Evolutionary conservation across 2,797 vertebrate genomes (phyloP).

Genomic region (Crocidura indochinensis): DNA sequence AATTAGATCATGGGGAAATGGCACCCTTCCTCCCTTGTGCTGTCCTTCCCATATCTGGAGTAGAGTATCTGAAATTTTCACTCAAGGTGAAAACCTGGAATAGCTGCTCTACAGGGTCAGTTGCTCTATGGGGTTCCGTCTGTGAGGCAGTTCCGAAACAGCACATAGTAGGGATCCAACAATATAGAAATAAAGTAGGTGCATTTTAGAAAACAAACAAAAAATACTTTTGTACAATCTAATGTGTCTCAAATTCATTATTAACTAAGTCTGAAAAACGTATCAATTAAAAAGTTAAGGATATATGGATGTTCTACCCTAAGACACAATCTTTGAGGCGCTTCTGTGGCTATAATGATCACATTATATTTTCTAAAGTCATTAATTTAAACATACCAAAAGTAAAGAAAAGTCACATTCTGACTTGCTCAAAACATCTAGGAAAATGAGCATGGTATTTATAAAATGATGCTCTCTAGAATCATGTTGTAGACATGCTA

Average conservation of each 20-base stretch:
- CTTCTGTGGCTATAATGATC: background rate
- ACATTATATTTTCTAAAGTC: background rate
- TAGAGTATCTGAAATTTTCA: too few relatives aligned
- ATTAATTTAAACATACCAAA: background rate
- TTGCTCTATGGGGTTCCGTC: too few relatives aligned
- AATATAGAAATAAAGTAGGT: background rate
- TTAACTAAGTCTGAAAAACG: background rate
- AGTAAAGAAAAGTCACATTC: background rate
- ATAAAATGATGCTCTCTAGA: background rate
- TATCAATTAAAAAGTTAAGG: background rate
- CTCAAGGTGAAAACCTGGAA: too few relatives aligned
- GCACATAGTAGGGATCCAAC: too few relatives aligned
- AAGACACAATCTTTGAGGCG: background rate
- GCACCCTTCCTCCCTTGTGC: too few relatives aligned
- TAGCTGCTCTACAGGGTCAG: too few relatives aligned
- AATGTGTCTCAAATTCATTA: background rate
- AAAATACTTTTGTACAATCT: background rate
- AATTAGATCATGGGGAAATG: too few relatives aligned
- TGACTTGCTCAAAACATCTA: background rate
- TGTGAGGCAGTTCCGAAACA: too few relatives aligned
- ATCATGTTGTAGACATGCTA: background rate
- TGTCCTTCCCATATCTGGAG: too few relatives aligned
- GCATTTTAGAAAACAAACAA: conserved; percentile 20
- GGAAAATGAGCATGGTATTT: conserved; percentile 22
- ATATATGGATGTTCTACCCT: background rate